Percentiles rank a stretch among this genome's conserved stretches.
These are phyloP conservation scores for Menura novaehollandiae DNA, from an alignment of 2,113 vertebrate species.

Conservation along the genomic window DNA sequence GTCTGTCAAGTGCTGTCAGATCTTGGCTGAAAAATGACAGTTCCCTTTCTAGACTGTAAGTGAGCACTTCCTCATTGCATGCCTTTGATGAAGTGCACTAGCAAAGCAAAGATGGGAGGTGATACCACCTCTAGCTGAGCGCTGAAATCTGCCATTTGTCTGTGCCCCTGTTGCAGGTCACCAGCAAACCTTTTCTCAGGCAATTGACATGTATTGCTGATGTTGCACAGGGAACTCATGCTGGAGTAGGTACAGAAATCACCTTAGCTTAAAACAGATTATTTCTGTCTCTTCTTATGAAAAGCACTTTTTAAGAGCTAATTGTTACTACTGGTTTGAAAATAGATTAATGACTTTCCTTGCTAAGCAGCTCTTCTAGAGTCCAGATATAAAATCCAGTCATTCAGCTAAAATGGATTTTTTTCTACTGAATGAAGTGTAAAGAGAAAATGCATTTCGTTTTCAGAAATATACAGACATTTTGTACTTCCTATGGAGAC, in stretches of 20 bases:
- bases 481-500: neutral
- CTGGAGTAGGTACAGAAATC: neutral
- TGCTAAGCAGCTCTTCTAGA: neutral
- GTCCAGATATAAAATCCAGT: neutral
- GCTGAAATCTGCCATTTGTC: neutral
- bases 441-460: neutral
- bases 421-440: neutral
- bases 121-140: neutral
- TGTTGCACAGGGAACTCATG: neutral
- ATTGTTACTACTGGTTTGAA: neutral
- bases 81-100: neutral
- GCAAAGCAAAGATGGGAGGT: neutral
- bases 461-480: neutral
- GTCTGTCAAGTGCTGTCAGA: neutral
- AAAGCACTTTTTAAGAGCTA: neutral
- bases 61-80: neutral
- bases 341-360: neutral
- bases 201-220: neutral
- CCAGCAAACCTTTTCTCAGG: neutral
- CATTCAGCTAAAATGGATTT: neutral
- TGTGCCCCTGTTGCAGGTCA: neutral
- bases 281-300: neutral
- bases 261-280: neutral
- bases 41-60: neutral
- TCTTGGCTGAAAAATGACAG: neutral